Evolutionary conservation across 2,888 invertebrate genomes (phyloP).

Genomic region (Crematogaster levior): DNA sequence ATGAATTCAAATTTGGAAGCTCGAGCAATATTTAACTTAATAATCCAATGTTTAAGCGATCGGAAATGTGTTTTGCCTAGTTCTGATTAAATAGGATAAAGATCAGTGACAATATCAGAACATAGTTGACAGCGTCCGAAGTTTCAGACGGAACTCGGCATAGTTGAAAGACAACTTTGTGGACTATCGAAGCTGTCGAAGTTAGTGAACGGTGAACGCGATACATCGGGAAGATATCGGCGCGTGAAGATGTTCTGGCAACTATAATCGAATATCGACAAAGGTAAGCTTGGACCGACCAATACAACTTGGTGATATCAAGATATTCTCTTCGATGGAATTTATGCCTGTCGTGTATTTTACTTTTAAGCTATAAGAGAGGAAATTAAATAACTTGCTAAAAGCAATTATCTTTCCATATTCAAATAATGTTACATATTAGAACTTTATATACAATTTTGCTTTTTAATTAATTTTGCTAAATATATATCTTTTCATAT

Average conservation of each 20-base stretch:
- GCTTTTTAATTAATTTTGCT: not conserved
- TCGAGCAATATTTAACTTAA: not conserved
- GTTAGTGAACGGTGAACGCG: constrained; percentile 23
- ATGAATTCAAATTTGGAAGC: not conserved
- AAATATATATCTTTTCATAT: not conserved
- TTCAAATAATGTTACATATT: not conserved
- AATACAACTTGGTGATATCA: not conserved
- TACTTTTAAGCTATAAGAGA: not conserved
- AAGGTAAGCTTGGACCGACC: constrained; percentile 11
- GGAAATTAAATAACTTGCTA: constrained; percentile 11
- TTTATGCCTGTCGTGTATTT: not conserved
- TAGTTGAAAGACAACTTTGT: constrained; percentile 21
- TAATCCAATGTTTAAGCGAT: not conserved
- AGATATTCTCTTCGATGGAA: not conserved
- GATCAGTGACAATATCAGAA: constrained; percentile 14
- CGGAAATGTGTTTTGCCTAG: not conserved
- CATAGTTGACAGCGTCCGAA: constrained; percentile 28
- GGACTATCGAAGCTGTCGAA: constrained; percentile 40
- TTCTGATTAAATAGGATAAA: constrained; percentile 21
- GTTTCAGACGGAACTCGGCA: constrained; percentile 24
- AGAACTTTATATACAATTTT: not conserved
- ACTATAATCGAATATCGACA: constrained; percentile 36
- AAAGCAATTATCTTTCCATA: not conserved
- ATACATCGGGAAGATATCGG: constrained; percentile 26
- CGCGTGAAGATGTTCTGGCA: constrained; percentile 31